Base-by-base conservation (phyloP, 2,888 invertebrate species). In the Gymnoscelis rufifasciata region DNA sequence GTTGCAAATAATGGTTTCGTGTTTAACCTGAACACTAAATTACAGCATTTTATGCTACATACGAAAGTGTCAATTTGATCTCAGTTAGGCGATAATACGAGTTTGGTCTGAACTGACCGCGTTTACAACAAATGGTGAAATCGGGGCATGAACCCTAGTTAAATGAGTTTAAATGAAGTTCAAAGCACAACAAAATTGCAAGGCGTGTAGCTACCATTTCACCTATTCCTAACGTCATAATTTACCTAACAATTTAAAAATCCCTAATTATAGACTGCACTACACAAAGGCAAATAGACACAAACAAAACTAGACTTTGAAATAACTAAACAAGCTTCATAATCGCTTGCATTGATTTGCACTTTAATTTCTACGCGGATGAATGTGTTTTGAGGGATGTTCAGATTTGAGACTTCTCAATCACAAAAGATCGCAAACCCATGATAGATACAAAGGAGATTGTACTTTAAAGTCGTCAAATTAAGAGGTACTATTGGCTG, bases 201-300 rank as follows among this genome's bases (percentile, higher is more conserved):
- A 59, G 66, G 61, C 64, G 66, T 62, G 47, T 57, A 53, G 52
- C 59, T 59, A 59, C 64, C 60, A 61, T 42, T 47, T 60, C 45
- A 30, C 49, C 48, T 58, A 70, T 62, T 57, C 71, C 71, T 55
- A 39, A 47, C 51, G 15, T 52, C 48, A 49, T 52, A 55, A 66
- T 86, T 86, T 84, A 83, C 79, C 84, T 84, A 84, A 69, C 80
- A 84, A 87, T 86, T 87, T 80, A 73, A 77, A 81, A 81, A 78
- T 80, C 78, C 73, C 84, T 87, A 86, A 87, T 87, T 84, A 84
- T 68, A 87, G 78, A 80, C 67, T 81, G 75, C 79, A 75, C 69
- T 59, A 71, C 64, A 83, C 78, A 83, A 82, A 82, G 80, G 77
- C 73, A 75, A 67, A 69, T 60, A 67, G 65, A 63, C 67, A 62